Evolutionary conservation across 2,888 invertebrate genomes (phyloP), one percentile per base, ranked within the genome.

Genomic region (Carabus problematicus): DNA sequence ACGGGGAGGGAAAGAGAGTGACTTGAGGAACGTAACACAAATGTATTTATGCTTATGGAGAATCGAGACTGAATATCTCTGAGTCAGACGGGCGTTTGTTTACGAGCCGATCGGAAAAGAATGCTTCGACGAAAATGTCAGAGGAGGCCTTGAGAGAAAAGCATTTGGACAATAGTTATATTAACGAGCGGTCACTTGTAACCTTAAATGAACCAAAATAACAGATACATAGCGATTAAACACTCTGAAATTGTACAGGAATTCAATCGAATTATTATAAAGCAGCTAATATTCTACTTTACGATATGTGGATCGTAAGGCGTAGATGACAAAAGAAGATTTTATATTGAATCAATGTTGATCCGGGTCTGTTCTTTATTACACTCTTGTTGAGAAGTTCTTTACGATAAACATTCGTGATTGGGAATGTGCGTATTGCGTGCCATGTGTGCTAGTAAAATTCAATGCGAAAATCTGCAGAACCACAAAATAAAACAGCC

Each of bases 1-100:
- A 47, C 1, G 63, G 54, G 42, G 41, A 54, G 8, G 43, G 29
- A 2, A 39, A 2, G 29, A 56, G 29, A 39, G 12, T n/a, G 52
- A 52, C 12, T 52, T 52, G 29, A 52, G 52, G 45, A 45, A n/a
- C 12, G 62, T 43, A n/a, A n/a, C n/a, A 45, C 19, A 62, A 64
- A 64, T 64, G 56, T 64, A 64, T 64, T 64, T 64, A 64, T 64
- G 64, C 64, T 64, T 56, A 64, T 45, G 16, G 54, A 18, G 54
- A 64, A 64, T 64, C 54, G 56, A 55, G 54, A 29, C 45, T 64
- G 55, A 55, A 54, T 64, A 55, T 43, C 64, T 55, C 45, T 54
- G 56, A 56, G 64, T 56, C 55, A 45, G 61, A 47, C 61, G 9
- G 47, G 61, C 61, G 45, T 60, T 62, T 62, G 61, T 62, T 62